Percentiles rank a stretch among this genome's conserved stretches.
Evolutionary conservation across 2,888 invertebrate species (phyloP).

Genomic region (Campoletis raptor): DNA sequence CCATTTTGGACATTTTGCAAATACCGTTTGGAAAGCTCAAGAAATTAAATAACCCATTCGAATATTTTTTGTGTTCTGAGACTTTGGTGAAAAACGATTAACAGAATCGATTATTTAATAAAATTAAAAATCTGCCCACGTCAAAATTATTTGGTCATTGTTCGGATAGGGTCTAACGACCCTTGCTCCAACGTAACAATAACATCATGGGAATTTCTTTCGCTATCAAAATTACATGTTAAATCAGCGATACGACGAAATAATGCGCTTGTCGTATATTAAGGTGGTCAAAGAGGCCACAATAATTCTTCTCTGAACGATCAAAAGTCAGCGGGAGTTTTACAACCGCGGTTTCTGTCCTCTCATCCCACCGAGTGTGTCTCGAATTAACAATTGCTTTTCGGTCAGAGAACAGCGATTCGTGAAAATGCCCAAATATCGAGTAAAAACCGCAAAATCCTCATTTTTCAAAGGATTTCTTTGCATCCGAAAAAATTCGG

Average conservation of each 20-base stretch:
- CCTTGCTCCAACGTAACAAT: slow-evolving; percentile 56
- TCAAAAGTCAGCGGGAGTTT: slow-evolving; percentile 82
- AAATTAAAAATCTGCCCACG: background rate
- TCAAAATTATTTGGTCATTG: background rate
- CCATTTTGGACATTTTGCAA: background rate
- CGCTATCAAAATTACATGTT: slow-evolving; percentile 53
- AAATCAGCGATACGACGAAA: slow-evolving; percentile 61
- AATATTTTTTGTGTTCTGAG: slow-evolving; percentile 1
- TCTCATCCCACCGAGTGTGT: slow-evolving; percentile 71
- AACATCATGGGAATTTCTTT: slow-evolving; percentile 44
- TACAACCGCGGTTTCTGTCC: slow-evolving; percentile 76
- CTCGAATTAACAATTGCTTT: slow-evolving; percentile 76
- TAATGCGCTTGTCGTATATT: slow-evolving; percentile 49
- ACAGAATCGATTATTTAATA: background rate
- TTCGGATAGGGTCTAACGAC: slow-evolving; percentile 12
- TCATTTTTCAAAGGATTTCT: background rate
- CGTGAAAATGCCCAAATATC: slow-evolving; percentile 38
- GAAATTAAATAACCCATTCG: background rate
- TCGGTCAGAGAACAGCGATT: slow-evolving; percentile 75
- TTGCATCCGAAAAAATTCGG: background rate
- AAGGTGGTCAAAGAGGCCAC: slow-evolving; percentile 69
- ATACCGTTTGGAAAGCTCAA: background rate
- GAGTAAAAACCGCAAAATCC: background rate
- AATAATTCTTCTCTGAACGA: slow-evolving; percentile 79
- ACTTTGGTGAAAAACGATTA: background rate